Conservation (phyloP, 2,888 invertebrate genomes). For the Calameuta pallipes region DNA sequence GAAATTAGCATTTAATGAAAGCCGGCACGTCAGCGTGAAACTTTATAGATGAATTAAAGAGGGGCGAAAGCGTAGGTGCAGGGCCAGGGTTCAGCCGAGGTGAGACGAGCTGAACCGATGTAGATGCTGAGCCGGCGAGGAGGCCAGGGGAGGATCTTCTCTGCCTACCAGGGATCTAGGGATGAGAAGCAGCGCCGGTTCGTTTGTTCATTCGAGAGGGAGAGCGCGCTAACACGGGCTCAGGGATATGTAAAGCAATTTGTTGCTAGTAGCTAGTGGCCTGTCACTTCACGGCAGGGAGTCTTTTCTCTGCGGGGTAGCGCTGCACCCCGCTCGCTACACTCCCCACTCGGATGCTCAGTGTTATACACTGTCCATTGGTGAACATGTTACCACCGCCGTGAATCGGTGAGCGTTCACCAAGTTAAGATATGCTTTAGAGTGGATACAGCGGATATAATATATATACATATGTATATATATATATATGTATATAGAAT, state of each 20-base stretch:
- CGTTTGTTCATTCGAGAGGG: slow-evolving; percentile 3
- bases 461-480: not conserved
- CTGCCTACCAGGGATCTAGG: slow-evolving; percentile 19
- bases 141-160: not conserved
- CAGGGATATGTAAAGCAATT: slow-evolving; percentile 54
- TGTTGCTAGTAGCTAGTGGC: slow-evolving; percentile 54
- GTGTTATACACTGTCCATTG: not conserved
- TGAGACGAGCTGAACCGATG: not conserved
- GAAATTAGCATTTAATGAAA: slow-evolving; percentile 48
- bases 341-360: not conserved
- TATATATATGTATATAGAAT: not conserved
- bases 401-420: not conserved
- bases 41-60: slow-evolving; percentile 43
- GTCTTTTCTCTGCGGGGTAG: slow-evolving; percentile 33
- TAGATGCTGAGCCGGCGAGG: not conserved
- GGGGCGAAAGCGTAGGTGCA: slow-evolving; percentile 33
- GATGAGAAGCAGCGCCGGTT: slow-evolving; percentile 21
- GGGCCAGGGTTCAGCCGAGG: slow-evolving; percentile 9
- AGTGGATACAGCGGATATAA: not conserved
- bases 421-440: not conserved
- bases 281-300: slow-evolving; percentile 59
- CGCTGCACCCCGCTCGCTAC: not conserved
- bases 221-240: slow-evolving; percentile 19
- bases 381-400: not conserved
- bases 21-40: slow-evolving; percentile 37